These are phyloP conservation scores for Caenorhabditis sp. DNA, from an alignment of 2,888 invertebrate species.

Conservation along the genomic window DNA sequence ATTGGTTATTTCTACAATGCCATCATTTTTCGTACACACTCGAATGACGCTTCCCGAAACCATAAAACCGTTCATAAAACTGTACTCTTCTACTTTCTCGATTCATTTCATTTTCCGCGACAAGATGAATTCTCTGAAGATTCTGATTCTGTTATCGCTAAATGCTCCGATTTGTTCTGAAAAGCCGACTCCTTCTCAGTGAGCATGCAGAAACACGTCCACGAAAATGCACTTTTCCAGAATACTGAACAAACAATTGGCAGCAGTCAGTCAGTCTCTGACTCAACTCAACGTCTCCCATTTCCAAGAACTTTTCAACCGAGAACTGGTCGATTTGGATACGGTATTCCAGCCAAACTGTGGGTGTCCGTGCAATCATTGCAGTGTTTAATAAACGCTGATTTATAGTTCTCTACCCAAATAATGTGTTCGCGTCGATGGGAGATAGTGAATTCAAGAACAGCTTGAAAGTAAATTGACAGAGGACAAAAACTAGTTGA, in stretches of 20 bases:
- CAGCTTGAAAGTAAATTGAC: constrained; percentile 30
- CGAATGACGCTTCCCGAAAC: too few species aligned
- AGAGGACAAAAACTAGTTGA: too few species aligned
- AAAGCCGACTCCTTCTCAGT: too few species aligned
- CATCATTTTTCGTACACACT: too few species aligned
- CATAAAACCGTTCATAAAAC: neutral
- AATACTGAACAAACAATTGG: constrained; percentile 8
- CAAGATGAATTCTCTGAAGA: too few species aligned
- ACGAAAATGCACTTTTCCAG: too few species aligned
- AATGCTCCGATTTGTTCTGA: too few species aligned
- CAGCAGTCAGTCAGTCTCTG: neutral
- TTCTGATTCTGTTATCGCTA: too few species aligned
- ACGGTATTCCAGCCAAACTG: constrained; percentile 27
- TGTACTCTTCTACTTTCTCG: neutral
- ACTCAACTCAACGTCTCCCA: constrained; percentile 1
- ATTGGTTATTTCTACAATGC: too few species aligned
- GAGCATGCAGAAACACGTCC: too few species aligned
- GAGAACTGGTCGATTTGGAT: constrained; percentile 1
- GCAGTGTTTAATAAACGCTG: neutral
- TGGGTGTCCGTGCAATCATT: too few species aligned
- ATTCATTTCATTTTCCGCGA: neutral
- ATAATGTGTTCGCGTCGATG: constrained; percentile 38
- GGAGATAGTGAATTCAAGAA: constrained; percentile 24
- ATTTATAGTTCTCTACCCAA: constrained; percentile 28
- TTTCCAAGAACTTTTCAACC: constrained; percentile 23